Base-by-base conservation (phyloP, 2,113 vertebrate genomes). In the Furnarius figulus region DNA sequence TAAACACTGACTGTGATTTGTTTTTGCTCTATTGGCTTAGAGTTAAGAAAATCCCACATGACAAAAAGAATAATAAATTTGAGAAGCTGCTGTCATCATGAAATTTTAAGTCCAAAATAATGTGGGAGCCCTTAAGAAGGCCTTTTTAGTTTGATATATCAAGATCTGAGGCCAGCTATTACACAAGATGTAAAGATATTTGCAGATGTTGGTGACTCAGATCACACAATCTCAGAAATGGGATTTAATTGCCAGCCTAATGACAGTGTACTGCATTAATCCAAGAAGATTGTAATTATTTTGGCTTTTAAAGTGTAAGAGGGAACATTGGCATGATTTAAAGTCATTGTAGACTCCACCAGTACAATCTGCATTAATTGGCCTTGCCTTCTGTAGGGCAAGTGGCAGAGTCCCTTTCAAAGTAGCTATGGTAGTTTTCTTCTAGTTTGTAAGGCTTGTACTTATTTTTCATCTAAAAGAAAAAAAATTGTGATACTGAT, bases 161-260 rank as follows among this genome's bases (percentile, higher is more conserved):
- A 53, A 62, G 93, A 68, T 72, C 85, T 75, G 47, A 94, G 82
- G 92, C 92, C 97, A 97, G 91, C 89, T 96, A 89, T 97, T 96
- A 91, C 90, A 86, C 94, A 97, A 95, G 92, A 93, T 92, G 35
- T 95, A 75, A 95, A 94, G 92, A 93, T 95, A 96, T 94, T 95
- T 93, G 88, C 96, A 97, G 96, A 96, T 95, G 93, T 95, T 89
- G 72, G 67, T 97, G 91, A 95, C 77, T 97, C 89, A 93, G 84
- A 88, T 95, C 84, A 75, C 77, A 93, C 73, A 93, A 19, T 91
- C 86, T 88, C 79, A 91, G 90, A 95, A 94, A 89, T 10, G 40
- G 55, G 62, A 58, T 92, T 93, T 91, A 94, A 84, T 62, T 95
- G 77, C 81, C 61, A 95, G 50, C 40, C 76, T 94, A 78, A 84